Percentiles rank a stretch among this genome's conserved stretches.
These are phyloP conservation scores for Nephotettix cincticeps DNA, from an alignment of 1,140 invertebrate genomes.

Conservation along the genomic window DNA sequence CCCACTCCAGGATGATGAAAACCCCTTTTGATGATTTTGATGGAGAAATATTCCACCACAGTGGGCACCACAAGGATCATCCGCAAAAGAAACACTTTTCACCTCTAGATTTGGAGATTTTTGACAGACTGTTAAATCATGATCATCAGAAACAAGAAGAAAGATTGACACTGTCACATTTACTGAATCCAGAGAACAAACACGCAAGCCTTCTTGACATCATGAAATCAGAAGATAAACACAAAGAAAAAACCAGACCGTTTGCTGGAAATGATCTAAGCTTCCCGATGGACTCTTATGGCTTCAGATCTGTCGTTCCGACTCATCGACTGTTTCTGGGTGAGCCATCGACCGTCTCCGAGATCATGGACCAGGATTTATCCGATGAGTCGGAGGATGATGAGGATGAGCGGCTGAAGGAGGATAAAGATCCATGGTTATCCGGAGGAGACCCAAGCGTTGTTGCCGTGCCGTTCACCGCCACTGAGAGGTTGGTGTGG, in stretches of 20 bases:
- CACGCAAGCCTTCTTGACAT: not conserved
- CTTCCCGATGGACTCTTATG: not conserved
- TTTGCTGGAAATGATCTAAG: not conserved
- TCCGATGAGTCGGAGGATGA: slow-evolving; percentile 25
- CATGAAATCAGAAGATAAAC: slow-evolving; percentile 14
- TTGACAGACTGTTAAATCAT: slow-evolving; percentile 21
- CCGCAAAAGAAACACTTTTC: slow-evolving; percentile 22
- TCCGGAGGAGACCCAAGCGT: slow-evolving; percentile 7
- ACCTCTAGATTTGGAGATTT: slow-evolving; percentile 15
- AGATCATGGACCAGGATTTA: slow-evolving; percentile 29
- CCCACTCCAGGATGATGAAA: not conserved
- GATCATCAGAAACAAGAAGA: slow-evolving; percentile 23
- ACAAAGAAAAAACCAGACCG: not conserved
- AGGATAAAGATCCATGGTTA: not conserved
- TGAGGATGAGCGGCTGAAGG: not conserved
- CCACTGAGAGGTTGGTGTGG: slow-evolving; percentile 36
- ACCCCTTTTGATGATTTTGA: not conserved
- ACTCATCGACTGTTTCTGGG: slow-evolving; percentile 29
- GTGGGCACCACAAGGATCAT: slow-evolving; percentile 22
- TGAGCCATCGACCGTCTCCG: slow-evolving; percentile 31
- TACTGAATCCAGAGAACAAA: not conserved
- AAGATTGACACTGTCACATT: slow-evolving; percentile 10
- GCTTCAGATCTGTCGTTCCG: slow-evolving; percentile 17
- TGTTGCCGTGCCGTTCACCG: slow-evolving; percentile 32
- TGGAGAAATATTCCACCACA: not conserved